Evolutionary conservation across 2,797 vertebrate species (phyloP), one percentile per base, ranked within the genome.

Genomic region (Cuniculus paca): DNA sequence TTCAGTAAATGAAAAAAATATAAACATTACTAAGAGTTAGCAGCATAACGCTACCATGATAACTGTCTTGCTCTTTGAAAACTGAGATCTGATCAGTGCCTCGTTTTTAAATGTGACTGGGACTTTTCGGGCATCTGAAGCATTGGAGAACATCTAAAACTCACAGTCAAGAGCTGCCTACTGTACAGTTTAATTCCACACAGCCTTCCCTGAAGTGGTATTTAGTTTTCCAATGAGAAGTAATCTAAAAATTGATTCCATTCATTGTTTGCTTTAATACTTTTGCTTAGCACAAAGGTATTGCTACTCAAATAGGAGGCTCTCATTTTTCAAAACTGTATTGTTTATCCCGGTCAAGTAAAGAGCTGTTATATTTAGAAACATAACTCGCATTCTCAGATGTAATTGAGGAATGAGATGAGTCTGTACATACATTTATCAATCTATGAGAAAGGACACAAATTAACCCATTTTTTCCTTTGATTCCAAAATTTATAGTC

Each of bases 251-350:
- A 65, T 2, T 9, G 24, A 3, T n/a, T 84, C 2, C 3, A 63
- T 61, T 88, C 16, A 26, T 39, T 68, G 12, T 81, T 79, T 88
- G 26, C 14, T 87, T 93, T 85, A 82, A 75, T 68, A 63, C 8
- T 75, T 72, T 95, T 39, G 79, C 1, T 19, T 34, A 93, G 13
- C 19, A 31, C 74, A 31, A 86, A 80, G 70, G 48, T 0, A 72
- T 19, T 58, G 0, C 48, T 20, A 48, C 0, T 79, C 36, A 24
- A 48, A 65, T 0, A 31, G 12, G 1, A 24, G 2, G 16, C 17
- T 86, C 81, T 90, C 28, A 31, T 75, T 81, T 91, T 75, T 63
- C 17, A 63, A 90, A 81, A 85, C 28, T 12, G 2, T 81, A 3
- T 74, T 85, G 4, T 91, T 94, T 80, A 34, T 56, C 74, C 2